Evolutionary conservation across 1,140 invertebrate genomes (phyloP), one percentile per base, ranked within the genome.

Genomic region (Trichonephila clavata): DNA sequence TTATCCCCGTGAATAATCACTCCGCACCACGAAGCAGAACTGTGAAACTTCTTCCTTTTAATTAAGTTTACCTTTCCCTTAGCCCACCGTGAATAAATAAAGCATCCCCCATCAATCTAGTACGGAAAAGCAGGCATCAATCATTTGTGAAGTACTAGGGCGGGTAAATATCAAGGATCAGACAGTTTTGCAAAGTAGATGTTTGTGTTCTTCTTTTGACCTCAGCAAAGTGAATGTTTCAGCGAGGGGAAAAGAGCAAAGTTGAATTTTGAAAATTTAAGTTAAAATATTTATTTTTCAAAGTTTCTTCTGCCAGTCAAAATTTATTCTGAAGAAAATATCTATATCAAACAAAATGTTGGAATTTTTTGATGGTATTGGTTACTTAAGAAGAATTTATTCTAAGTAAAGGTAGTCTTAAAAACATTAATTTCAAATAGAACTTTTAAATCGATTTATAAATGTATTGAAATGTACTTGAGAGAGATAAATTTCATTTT

Each of bases 21-120:
- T 77, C n/a, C 65, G 14, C 10, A 68, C 1, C 2, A 39, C 32
- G 27, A 5, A 14, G 71, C 27, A 18, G 6, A 32, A 24, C 14
- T 39, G 27, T 77, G 16, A 77, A 39, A 77, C 24, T 77, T 77
- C 27, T 77, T 77, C 71, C 71, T 77, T 77, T 77, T 39, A 77
- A 77, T 77, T 77, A 77, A 39, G 71, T 77, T 77, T 39, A 77
- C 71, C 71, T 77, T 77, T 18, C 18, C 27, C 14, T 8, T 32
- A 16, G 13, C 5, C 32, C 27, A 6, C 24, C 27, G 7, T 39
- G 32, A 77, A 77, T 39, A 77, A 39, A 77, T 39, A 77, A 6
- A 39, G 27, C 71, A 32, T 27, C 18, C 18, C 16, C 14, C 71
- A 77, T 77, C 71, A 18, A 77, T 77, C 71, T 39, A 77, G 32